phyloP scores from a whole-genome alignment of 2,888 invertebrate species.

The Ferdinandea cuprea region DNA sequence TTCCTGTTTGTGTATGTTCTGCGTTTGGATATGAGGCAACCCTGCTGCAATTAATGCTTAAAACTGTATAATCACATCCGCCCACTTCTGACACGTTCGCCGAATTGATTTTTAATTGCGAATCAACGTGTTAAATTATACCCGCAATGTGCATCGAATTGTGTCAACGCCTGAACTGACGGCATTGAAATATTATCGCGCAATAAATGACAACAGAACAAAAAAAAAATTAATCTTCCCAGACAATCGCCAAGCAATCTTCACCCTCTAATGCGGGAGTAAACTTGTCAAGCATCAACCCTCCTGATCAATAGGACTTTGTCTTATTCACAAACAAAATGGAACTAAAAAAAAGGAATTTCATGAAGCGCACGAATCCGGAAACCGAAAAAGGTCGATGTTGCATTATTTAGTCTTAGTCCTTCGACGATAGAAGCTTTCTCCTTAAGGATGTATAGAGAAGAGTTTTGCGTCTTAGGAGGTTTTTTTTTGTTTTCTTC shows the following conservation, averaged over 20 bases:
- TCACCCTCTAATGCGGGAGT: not conserved
- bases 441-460: constrained; percentile 28
- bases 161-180: not conserved
- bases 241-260: constrained; percentile 4
- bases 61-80: not conserved
- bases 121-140: no score
- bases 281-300: constrained; percentile 37
- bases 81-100: constrained; percentile 10
- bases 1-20: constrained; percentile 3
- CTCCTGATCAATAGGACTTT: not conserved
- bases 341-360: not conserved
- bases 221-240: not conserved
- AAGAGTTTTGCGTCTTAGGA: constrained; percentile 25
- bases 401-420: constrained; percentile 26
- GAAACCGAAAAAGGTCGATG: constrained; percentile 21
- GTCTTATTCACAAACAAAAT: not conserved
- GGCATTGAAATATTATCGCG: constrained; percentile 27
- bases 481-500: not conserved
- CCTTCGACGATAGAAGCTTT: constrained; percentile 1
- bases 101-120: constrained; percentile 39
- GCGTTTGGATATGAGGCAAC: not conserved
- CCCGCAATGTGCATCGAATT: constrained; percentile 1
- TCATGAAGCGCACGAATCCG: not conserved
- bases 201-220: not conserved
- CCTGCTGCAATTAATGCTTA: constrained; percentile 6